Evolutionary conservation across 2,888 invertebrate species (phyloP).

Genomic region (Teinopalpus imperialis): DNA sequence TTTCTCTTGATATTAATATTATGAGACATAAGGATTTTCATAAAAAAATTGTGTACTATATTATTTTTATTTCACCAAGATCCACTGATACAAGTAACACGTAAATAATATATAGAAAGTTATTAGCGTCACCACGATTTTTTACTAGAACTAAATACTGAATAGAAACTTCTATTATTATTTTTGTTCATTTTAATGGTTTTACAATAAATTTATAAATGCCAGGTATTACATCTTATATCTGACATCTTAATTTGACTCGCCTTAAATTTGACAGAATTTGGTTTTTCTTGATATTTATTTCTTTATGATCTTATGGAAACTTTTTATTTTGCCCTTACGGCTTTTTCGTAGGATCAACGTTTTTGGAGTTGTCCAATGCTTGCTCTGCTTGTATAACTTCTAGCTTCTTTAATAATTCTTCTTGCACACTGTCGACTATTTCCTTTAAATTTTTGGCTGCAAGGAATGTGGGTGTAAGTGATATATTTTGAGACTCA

Average conservation of each 20-base stretch:
- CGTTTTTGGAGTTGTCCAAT: constrained; percentile 25
- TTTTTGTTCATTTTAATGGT: constrained; percentile 23
- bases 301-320: neutral
- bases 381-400: constrained; percentile 57
- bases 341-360: constrained; percentile 27
- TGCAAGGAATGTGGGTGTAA: too few relatives aligned
- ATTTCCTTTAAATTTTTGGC: constrained; percentile 75
- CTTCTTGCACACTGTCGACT: constrained; percentile 71
- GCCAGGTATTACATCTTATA: constrained; percentile 18
- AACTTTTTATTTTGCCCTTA: constrained; percentile 26
- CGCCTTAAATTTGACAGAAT: constrained; percentile 5
- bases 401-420: constrained; percentile 66
- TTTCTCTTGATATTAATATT: too few relatives aligned
- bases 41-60: too few relatives aligned
- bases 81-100: neutral
- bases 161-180: constrained; percentile 7
- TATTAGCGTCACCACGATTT: neutral
- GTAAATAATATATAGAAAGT: constrained; percentile 9
- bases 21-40: too few relatives aligned
- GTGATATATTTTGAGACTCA: too few relatives aligned
- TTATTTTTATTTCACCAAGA: neutral
- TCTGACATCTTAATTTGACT: constrained; percentile 20
- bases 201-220: constrained; percentile 22
- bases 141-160: neutral
- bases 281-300: constrained; percentile 17